Percentiles rank a stretch among this genome's conserved stretches.
Conservation (phyloP, 1,140 invertebrate species). For the Drosophila chauvacae region DNA sequence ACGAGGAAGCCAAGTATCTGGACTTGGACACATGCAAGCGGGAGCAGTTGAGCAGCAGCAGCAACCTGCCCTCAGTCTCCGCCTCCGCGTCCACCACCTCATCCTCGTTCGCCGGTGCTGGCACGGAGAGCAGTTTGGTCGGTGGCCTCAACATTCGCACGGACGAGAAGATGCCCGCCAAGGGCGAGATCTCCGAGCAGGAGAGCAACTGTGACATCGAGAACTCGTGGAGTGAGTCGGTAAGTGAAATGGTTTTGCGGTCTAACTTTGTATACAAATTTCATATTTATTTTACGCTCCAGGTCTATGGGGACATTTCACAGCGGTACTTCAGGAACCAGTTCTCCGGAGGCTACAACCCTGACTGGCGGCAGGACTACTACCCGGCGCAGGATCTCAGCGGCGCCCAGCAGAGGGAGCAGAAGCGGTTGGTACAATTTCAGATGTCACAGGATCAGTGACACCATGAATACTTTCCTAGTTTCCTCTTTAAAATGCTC, state of each 20-base stretch:
- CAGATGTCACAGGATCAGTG: not conserved
- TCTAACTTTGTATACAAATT: too few species aligned
- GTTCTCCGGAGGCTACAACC: slow-evolving; percentile 70
- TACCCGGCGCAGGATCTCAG: slow-evolving; percentile 78
- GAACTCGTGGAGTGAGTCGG: slow-evolving; percentile 87
- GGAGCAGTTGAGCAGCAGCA: slow-evolving; percentile 70
- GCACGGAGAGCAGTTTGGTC: slow-evolving; percentile 76
- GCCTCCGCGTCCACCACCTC: slow-evolving; percentile 71
- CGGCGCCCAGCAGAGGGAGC: slow-evolving; percentile 60
- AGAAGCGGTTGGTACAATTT: slow-evolving; percentile 45
- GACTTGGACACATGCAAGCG: slow-evolving; percentile 81
- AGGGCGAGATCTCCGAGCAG: slow-evolving; percentile 92
- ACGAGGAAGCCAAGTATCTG: slow-evolving; percentile 74
- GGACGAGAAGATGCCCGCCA: slow-evolving; percentile 93
- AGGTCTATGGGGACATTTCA: slow-evolving; percentile 82
- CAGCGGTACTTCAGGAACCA: slow-evolving; percentile 77
- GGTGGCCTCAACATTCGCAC: slow-evolving; percentile 89
- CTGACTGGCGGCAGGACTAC: slow-evolving; percentile 78
- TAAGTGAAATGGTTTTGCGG: slow-evolving; percentile 25
- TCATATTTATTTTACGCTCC: not conserved
- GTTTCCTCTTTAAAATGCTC: too few species aligned
- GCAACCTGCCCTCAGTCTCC: slow-evolving; percentile 65
- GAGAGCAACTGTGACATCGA: slow-evolving; percentile 92
- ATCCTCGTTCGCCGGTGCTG: slow-evolving; percentile 72
- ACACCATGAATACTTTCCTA: too few species aligned